A percentile compares a stretch with the other conserved stretches of the same genome.
Conservation (phyloP, 2,888 invertebrate species). For the Chelonus formosanus region DNA sequence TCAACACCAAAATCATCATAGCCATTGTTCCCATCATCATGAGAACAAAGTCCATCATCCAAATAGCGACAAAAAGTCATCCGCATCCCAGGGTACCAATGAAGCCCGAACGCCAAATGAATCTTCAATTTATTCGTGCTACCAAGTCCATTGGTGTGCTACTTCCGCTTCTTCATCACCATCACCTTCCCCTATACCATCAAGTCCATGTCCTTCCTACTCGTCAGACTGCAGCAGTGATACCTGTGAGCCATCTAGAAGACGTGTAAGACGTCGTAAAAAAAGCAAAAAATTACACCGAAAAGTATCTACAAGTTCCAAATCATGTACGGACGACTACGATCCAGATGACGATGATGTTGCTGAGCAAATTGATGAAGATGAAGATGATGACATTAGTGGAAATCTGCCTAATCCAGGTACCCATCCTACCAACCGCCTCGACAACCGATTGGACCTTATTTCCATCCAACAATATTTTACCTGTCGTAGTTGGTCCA, state of each 20-base stretch:
- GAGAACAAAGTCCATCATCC: constrained; percentile 50
- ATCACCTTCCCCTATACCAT: constrained; percentile 54
- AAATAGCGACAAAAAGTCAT: constrained; percentile 54
- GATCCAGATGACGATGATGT: constrained; percentile 37
- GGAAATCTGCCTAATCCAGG: constrained; percentile 64
- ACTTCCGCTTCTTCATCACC: constrained; percentile 55
- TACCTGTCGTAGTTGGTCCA: not conserved
- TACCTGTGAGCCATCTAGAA: constrained; percentile 43
- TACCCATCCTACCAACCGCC: constrained; percentile 55
- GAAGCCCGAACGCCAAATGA: constrained; percentile 53
- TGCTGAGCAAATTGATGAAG: constrained; percentile 44
- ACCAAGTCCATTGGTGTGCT: constrained; percentile 62
- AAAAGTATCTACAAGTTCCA: constrained; percentile 16
- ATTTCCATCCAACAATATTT: not conserved
- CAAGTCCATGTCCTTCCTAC: constrained; percentile 55
- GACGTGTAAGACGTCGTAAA: constrained; percentile 11
- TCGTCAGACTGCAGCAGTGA: constrained; percentile 60
- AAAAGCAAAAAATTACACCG: constrained; percentile 8
- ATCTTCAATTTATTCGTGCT: constrained; percentile 61
- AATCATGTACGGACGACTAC: constrained; percentile 7
- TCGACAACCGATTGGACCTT: constrained; percentile 36
- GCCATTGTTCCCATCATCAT: constrained; percentile 49
- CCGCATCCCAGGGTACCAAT: constrained; percentile 46
- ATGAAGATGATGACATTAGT: constrained; percentile 57
- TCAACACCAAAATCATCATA: constrained; percentile 47